Evolutionary conservation across 2,797 vertebrate species (phyloP).

Genomic region (Hemitrygon akajei): DNA sequence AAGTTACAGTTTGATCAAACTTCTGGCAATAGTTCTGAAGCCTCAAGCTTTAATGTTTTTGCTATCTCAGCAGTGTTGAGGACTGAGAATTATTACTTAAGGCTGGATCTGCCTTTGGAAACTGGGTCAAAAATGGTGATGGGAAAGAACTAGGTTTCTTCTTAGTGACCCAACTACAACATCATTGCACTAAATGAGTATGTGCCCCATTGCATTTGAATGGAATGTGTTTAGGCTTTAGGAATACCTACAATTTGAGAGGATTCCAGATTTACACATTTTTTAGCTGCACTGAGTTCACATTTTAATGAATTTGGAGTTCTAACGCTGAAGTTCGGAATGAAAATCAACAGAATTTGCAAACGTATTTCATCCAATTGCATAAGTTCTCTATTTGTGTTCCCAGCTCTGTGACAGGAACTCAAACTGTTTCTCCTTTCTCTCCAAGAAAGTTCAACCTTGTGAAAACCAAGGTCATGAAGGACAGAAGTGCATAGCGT

Average conservation of each 20-base stretch:
- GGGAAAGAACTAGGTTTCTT: neutral
- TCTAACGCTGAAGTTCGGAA: neutral
- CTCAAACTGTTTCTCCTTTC: neutral
- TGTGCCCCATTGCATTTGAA: neutral
- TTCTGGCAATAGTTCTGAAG: neutral
- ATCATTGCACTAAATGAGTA: neutral
- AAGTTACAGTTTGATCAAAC: too few relatives aligned
- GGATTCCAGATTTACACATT: neutral
- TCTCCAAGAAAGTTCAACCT: neutral
- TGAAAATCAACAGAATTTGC: neutral
- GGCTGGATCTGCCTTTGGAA: neutral
- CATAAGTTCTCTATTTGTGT: neutral
- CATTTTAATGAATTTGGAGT: neutral
- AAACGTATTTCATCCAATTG: neutral
- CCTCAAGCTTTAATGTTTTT: neutral
- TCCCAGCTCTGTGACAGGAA: neutral
- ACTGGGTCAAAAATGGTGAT: neutral
- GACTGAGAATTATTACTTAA: neutral
- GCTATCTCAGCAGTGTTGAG: neutral
- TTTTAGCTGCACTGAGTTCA: neutral
- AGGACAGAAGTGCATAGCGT: neutral
- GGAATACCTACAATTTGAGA: neutral
- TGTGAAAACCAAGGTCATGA: neutral
- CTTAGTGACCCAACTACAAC: neutral
- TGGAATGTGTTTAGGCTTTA: neutral